Conservation (phyloP, 2,797 vertebrate species). For the Pseudochirops corinnae region DNA sequence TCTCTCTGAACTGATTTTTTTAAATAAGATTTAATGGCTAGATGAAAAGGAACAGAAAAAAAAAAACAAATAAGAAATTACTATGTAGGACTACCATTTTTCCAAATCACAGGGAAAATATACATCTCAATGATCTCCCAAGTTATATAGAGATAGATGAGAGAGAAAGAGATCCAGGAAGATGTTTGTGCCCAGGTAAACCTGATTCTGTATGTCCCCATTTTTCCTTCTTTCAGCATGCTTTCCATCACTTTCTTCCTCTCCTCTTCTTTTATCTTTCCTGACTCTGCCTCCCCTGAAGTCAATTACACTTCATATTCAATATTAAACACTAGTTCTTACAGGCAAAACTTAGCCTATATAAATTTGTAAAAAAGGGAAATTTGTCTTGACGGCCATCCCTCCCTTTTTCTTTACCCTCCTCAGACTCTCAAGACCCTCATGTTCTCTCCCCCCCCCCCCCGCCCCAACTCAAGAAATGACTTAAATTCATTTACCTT, state of each 20-base stretch:
- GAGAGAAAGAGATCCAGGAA: neutral
- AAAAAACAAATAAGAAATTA: neutral
- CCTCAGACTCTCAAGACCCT: neutral
- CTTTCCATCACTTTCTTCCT: neutral
- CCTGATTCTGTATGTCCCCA: neutral
- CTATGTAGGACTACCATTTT: neutral
- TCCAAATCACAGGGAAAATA: conserved; percentile 34
- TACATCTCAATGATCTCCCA: neutral
- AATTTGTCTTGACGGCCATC: neutral
- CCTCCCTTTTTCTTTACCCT: neutral
- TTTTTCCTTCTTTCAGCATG: neutral
- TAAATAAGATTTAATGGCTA: neutral
- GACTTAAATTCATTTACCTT: neutral
- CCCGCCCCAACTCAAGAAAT: neutral
- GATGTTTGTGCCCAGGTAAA: conserved; percentile 4
- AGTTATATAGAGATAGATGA: neutral
- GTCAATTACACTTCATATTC: neutral
- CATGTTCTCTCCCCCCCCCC: neutral
- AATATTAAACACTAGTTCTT: neutral
- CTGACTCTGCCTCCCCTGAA: neutral
- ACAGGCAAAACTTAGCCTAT: neutral
- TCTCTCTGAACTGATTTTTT: conserved; percentile 7
- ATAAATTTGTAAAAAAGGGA: neutral
- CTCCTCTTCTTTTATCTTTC: neutral
- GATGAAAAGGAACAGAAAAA: conserved; percentile 25